These are phyloP conservation scores for Parazoanthus darwini DNA, from an alignment of 92 coral and sea anemone species.

Conservation along the genomic window DNA sequence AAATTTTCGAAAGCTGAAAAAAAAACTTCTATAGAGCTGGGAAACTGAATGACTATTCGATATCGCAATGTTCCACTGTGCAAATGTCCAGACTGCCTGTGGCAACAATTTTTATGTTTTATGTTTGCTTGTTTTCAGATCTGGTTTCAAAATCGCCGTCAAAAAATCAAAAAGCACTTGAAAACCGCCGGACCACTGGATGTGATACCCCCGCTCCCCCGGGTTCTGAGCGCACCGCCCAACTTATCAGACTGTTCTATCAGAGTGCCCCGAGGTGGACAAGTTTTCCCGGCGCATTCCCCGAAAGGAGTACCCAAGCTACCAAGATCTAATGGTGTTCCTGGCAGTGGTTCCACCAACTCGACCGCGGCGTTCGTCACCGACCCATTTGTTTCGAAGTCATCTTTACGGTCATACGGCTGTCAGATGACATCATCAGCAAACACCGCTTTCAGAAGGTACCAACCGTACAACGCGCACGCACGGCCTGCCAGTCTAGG, in stretches of 20 bases:
- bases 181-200: slow-evolving; percentile 6
- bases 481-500: background rate
- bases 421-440: background rate
- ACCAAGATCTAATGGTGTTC: background rate
- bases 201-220: slow-evolving; percentile 26
- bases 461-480: slow-evolving; percentile 16
- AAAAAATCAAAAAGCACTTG: slow-evolving; percentile 33
- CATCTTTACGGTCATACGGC: background rate
- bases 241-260: background rate
- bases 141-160: slow-evolving; percentile 42
- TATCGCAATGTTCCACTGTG: background rate
- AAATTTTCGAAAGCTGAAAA: too few species aligned
- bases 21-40: too few species aligned
- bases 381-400: background rate
- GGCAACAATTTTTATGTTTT: too few species aligned
- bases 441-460: background rate
- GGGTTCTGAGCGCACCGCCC: slow-evolving; percentile 14
- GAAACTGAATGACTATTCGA: too few species aligned
- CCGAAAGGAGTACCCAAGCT: background rate
- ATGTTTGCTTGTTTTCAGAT: background rate
- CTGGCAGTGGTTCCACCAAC: background rate
- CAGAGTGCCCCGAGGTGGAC: background rate
- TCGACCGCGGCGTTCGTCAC: background rate
- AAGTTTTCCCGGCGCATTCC: background rate
- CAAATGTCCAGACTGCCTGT: too few species aligned